Base-by-base conservation (phyloP, 1,140 invertebrate species). In the Sinonovacula constricta region DNA sequence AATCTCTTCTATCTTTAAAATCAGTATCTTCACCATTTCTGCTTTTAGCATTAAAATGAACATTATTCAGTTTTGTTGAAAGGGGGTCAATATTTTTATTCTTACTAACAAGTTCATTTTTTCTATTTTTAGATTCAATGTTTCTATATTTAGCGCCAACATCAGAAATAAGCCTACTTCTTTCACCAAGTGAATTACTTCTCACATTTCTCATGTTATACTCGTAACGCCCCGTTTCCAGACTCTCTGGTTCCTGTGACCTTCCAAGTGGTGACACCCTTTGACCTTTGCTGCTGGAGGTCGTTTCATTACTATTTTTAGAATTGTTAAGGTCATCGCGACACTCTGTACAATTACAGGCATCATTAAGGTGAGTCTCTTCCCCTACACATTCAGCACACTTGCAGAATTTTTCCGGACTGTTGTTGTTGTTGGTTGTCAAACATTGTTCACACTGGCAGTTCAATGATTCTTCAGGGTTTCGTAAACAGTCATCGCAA, bases 401-500 rank as follows among this genome's bases (percentile, higher is more conserved):
- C 1, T 36, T 68, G 53, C 66, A 56, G 1, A 26, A 15, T 28
- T 28, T 18, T 45, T 5, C 10, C 28, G 4, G 28, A 18, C 18
- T 26, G n/a, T 28, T 56, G n/a, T 28, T 56, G 12, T 56, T 56
- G 24, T 56, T 56, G 12, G 24, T 14, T 7, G 10, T 5, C 14
- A 68, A 3, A 68, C 74, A 77, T 18, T 68, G 30, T n/a, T 66
- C 54, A 77, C 63, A 77, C 18, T 77, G 24, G 57, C 74, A 77
- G 24, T 31, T 15, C 59, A 66, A 68, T 22, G 34, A 26, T 28
- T 77, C 65, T 30, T 67, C 36, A 24, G 30, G 34, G 26, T 60
- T 45, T 30, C 10, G n/a, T 10, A 68, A 18, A 66, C 74, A 77
- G n/a, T 67, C 74, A 24, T 77, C 74, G 49, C 74, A 68, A 15